Conservation (phyloP, 2,888 invertebrate genomes). For the Acronicta leporina region DNA sequence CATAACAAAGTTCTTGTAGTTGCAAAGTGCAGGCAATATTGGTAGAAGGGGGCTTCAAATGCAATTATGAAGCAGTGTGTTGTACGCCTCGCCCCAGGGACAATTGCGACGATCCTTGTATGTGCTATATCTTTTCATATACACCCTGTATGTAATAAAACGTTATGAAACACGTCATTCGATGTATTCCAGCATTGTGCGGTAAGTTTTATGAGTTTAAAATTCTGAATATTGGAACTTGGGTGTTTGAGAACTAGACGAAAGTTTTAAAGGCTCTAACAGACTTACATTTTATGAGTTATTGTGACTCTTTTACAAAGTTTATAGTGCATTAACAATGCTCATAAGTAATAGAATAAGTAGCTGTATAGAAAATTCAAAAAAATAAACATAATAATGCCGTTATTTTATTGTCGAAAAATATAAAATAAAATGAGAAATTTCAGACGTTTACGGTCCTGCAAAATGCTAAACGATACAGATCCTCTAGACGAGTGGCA, state of each 20-base stretch:
- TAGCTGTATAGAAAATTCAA: no score
- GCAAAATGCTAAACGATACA: no score
- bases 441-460: no score
- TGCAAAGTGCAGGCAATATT: slow-evolving; percentile 72
- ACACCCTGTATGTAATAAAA: slow-evolving; percentile 38
- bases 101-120: slow-evolving; percentile 57
- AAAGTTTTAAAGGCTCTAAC: background rate
- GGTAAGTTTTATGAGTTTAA: slow-evolving; percentile 29
- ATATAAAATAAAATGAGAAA: no score
- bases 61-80: slow-evolving; percentile 81
- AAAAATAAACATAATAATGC: no score
- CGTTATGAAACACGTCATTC: slow-evolving; percentile 31
- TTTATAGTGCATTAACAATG: no score
- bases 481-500: no score
- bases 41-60: slow-evolving; percentile 77
- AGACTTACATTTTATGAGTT: background rate
- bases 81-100: slow-evolving; percentile 67
- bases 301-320: background rate
- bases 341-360: no score
- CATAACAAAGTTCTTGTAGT: slow-evolving; percentile 54
- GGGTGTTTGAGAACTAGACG: slow-evolving; percentile 7
- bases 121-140: slow-evolving; percentile 49
- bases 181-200: slow-evolving; percentile 16
- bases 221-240: slow-evolving; percentile 28
- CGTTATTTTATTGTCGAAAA: background rate